phyloP scores from a whole-genome alignment of 2,888 invertebrate species.

The Sarcophaga variegata region DNA sequence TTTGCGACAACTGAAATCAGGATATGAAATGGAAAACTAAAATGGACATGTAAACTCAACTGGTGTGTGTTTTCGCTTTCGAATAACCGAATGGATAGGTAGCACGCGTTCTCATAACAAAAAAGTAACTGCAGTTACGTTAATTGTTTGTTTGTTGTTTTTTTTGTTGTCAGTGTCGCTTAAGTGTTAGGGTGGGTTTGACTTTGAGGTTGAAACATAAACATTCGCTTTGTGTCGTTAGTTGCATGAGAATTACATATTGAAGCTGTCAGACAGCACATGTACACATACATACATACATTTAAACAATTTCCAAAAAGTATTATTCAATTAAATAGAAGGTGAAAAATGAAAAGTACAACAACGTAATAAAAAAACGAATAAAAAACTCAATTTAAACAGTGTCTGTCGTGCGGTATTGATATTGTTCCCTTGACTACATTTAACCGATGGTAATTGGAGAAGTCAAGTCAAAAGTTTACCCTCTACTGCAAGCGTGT shows the following conservation, averaged over 20 bases:
- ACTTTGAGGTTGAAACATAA: constrained; percentile 67
- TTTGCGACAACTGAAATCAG: constrained; percentile 22
- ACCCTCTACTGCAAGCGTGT: not conserved
- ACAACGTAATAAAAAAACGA: not conserved
- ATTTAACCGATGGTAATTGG: constrained; percentile 70
- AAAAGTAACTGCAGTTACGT: constrained; percentile 71
- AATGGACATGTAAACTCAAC: constrained; percentile 62
- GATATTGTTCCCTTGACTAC: constrained; percentile 65
- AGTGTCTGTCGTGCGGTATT: constrained; percentile 46
- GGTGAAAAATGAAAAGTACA: not conserved
- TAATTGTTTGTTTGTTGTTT: constrained; percentile 82
- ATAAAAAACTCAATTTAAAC: constrained; percentile 4
- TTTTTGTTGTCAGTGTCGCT: constrained; percentile 80
- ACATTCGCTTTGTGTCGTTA: not conserved
- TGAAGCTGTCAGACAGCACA: not conserved
- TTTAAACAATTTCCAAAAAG: constrained; percentile 17
- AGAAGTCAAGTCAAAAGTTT: constrained; percentile 60
- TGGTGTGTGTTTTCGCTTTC: constrained; percentile 49
- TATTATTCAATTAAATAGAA: constrained; percentile 60
- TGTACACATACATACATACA: not conserved
- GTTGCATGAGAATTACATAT: constrained; percentile 40
- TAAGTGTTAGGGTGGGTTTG: constrained; percentile 77
- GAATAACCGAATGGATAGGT: not conserved
- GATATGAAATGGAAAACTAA: constrained; percentile 26
- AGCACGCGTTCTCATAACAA: constrained; percentile 65